Evolutionary conservation across 2,113 vertebrate species (phyloP).

Genomic region (Oreochromis niloticus): DNA sequence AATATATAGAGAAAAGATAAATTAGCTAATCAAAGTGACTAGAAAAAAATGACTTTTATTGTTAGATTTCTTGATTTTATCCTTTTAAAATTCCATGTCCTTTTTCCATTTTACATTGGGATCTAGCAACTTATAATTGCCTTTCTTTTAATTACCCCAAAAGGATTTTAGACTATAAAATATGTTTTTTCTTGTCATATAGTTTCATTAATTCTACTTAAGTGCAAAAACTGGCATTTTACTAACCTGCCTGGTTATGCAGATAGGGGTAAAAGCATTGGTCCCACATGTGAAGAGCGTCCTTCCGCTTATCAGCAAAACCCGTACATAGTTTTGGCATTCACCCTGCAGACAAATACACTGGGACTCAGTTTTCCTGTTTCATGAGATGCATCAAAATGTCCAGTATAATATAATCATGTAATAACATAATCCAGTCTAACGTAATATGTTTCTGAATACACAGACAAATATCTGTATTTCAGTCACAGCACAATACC

Average conservation of each 20-base stretch:
- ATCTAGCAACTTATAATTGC: not conserved
- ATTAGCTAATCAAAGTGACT: not conserved
- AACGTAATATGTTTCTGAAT: not conserved
- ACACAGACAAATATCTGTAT: not conserved
- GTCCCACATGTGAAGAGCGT: constrained; percentile 90
- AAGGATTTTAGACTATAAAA: not conserved
- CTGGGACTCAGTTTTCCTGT: not conserved
- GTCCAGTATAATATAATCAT: not conserved
- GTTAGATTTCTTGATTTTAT: not conserved
- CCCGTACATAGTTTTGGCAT: constrained; percentile 94
- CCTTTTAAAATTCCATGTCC: not conserved
- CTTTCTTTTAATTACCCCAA: not conserved
- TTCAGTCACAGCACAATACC: constrained; percentile 63
- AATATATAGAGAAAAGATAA: not conserved
- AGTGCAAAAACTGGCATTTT: not conserved
- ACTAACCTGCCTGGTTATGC: constrained; percentile 83
- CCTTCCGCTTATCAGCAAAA: constrained; percentile 81
- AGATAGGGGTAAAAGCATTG: constrained; percentile 87
- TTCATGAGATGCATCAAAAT: not conserved
- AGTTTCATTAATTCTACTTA: not conserved
- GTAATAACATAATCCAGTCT: not conserved
- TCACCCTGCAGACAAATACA: constrained; percentile 76
- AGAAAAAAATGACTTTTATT: not conserved
- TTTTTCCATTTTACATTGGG: not conserved
- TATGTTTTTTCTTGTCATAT: not conserved